Base-by-base conservation (phyloP, 2,888 invertebrate species). In the Synergus itoensis region DNA sequence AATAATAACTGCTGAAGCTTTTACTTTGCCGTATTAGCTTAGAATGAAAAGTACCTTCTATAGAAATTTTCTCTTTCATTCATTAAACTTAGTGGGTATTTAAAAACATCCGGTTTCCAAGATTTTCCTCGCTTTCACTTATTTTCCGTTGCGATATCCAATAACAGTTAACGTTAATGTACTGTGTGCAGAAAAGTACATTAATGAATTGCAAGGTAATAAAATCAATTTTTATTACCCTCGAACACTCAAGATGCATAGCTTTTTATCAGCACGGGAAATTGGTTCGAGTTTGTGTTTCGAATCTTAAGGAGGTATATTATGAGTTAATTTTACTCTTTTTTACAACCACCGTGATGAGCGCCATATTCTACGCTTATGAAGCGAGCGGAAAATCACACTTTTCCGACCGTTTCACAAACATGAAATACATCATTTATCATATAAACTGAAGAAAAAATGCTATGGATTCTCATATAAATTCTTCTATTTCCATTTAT, bases 61-160 rank as follows among this genome's bases (percentile, higher is more conserved):
- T 53, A 36, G n/a, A 36, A 53, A 73, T 73, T 73, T 53, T n/a
- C 48, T 36, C 11, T 11, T 48, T 16, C 36, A 53, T 73, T 36
- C n/a, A 73, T 73, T 53, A 53, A 73, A 28, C 4, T 36, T n/a
- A 53, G 53, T 73, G 8, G 73, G 73, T 73, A 73, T 73, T 73
- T 73, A 73, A 36, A 73, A 73, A 73, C 73, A 69, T 69, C 67
- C 45, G 67, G 67, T 69, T 48, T 69, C 43, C 45, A 73, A 69
- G 69, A 69, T 69, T 69, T 65, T 45, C 67, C 45, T 14, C 28
- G 16, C 48, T 45, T 69, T 73, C 73, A 73, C 48, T 73, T 73
- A 73, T 16, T 53, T 73, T 28, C 9, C 36, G 28, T 45, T 28
- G 73, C 48, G 16, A 53, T 53, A 53, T 7, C 53, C 53, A 36